phyloP scores from a whole-genome alignment of 2,113 vertebrate species.

The Capra hircus region DNA sequence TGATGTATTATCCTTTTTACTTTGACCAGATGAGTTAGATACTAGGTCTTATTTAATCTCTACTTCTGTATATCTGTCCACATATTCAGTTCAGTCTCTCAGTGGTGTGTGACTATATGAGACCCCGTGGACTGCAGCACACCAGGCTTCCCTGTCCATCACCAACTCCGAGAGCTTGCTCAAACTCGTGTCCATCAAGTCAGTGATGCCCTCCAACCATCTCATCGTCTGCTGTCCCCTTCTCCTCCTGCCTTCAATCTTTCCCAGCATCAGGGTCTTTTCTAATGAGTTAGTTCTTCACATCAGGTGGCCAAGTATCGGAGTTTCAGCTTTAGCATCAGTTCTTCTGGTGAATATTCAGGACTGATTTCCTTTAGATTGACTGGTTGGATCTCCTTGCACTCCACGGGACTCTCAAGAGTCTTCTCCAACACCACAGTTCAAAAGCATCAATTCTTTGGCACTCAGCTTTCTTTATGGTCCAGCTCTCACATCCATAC shows the following conservation, averaged over 20 bases:
- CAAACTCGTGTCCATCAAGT: not conserved
- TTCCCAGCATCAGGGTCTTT: not conserved
- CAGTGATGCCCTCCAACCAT: not conserved
- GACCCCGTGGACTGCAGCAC: not conserved
- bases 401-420: not conserved
- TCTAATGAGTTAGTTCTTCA: not conserved
- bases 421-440: not conserved
- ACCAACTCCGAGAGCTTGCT: not conserved
- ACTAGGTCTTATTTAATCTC: not conserved
- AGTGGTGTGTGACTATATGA: not conserved
- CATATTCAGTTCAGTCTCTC: not conserved
- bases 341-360: not conserved
- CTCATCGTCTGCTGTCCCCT: not conserved
- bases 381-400: not conserved
- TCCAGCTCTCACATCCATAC: not conserved
- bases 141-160: not conserved
- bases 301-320: not conserved
- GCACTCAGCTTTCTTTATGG: not conserved
- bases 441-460: not conserved
- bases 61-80: not conserved
- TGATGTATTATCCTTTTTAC: not conserved
- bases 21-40: not conserved
- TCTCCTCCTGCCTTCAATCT: not conserved
- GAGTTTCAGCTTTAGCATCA: not conserved
- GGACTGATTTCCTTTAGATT: not conserved